Evolutionary conservation across 2,113 vertebrate species (phyloP).

Genomic region (Sceloporus undulatus): DNA sequence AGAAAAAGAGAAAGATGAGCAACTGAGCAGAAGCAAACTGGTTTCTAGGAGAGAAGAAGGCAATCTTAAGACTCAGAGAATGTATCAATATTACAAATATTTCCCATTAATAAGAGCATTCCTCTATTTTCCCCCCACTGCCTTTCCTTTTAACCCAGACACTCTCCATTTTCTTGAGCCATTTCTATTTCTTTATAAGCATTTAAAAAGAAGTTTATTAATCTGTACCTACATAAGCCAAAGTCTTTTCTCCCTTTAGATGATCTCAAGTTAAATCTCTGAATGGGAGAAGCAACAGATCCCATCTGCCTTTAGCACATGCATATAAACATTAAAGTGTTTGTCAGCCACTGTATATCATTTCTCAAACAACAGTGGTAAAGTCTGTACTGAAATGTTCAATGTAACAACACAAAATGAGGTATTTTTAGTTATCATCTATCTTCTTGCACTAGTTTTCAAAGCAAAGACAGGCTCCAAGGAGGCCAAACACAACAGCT

Average conservation of each 20-base stretch:
- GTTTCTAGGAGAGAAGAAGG: constrained; percentile 48
- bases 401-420: not conserved
- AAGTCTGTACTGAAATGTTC: not conserved
- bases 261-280: not conserved
- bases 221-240: not conserved
- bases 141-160: not conserved
- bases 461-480: not conserved
- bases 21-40: constrained; percentile 54
- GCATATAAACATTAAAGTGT: too few species aligned
- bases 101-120: not conserved
- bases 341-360: accelerated
- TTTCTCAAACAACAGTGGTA: not conserved
- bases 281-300: too few species aligned
- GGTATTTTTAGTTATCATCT: not conserved
- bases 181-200: too few species aligned
- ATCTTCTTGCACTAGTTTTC: not conserved
- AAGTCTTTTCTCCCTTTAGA: not conserved
- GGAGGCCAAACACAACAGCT: not conserved
- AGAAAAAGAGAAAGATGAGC: constrained; percentile 82
- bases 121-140: not conserved
- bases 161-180: too few species aligned
- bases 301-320: too few species aligned
- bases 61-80: not conserved
- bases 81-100: not conserved
- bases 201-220: not conserved